phyloP scores from a whole-genome alignment of 2,888 invertebrate genomes.

The Apotomis capreana region DNA sequence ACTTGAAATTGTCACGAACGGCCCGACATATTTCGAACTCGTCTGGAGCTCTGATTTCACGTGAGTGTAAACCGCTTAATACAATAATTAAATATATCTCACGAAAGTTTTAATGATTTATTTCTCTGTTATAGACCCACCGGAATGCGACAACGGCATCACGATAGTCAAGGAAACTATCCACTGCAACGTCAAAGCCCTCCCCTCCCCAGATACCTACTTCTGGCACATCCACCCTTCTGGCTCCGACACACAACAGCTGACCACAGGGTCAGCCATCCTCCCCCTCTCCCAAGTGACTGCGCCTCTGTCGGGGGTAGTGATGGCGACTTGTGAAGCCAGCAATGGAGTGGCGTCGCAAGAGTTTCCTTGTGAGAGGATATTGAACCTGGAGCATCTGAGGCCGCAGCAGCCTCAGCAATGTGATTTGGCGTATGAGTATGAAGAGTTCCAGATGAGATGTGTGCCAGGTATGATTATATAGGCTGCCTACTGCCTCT shows the following conservation, averaged over 20 bases:
- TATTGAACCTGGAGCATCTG: slow-evolving; percentile 68
- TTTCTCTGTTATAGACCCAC: slow-evolving; percentile 64
- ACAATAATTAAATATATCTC: too few relatives aligned
- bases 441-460: slow-evolving; percentile 75
- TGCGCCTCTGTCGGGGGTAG: slow-evolving; percentile 64
- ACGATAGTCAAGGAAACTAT: slow-evolving; percentile 69
- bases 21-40: too few relatives aligned
- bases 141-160: slow-evolving; percentile 72
- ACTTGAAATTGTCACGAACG: too few relatives aligned
- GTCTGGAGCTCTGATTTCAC: too few relatives aligned
- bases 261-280: slow-evolving; percentile 71
- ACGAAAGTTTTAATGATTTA: background rate
- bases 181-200: slow-evolving; percentile 67
- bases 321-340: slow-evolving; percentile 71
- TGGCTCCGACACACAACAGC: slow-evolving; percentile 68
- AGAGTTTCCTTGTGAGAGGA: slow-evolving; percentile 66
- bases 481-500: background rate
- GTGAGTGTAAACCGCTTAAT: too few relatives aligned
- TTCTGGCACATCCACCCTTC: slow-evolving; percentile 74
- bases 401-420: slow-evolving; percentile 72
- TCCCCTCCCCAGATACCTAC: slow-evolving; percentile 71
- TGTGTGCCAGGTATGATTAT: slow-evolving; percentile 70
- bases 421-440: slow-evolving; percentile 74
- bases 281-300: slow-evolving; percentile 71
- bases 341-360: slow-evolving; percentile 74